A percentile compares a stretch with the other conserved stretches of the same genome.
Conservation (phyloP, 2,888 invertebrate species). For the Autographa gamma region DNA sequence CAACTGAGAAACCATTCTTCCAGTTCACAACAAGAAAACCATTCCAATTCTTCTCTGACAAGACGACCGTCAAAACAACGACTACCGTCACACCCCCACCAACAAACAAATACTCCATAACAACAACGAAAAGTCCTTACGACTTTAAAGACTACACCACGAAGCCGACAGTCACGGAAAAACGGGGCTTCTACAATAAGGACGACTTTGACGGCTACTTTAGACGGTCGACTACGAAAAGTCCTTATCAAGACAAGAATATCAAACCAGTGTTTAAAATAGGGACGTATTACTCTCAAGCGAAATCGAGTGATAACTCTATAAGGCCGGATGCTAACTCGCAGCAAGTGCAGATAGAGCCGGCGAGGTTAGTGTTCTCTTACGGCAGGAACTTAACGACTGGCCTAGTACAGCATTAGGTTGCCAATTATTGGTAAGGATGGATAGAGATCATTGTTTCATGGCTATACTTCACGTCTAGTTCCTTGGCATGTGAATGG, state of each 20-base stretch:
- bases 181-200: slow-evolving; percentile 79
- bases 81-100: slow-evolving; percentile 69
- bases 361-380: slow-evolving; percentile 79
- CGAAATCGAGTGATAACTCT: slow-evolving; percentile 83
- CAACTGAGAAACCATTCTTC: slow-evolving; percentile 67
- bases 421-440: slow-evolving; percentile 84
- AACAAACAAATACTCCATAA: slow-evolving; percentile 81
- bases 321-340: slow-evolving; percentile 86
- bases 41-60: slow-evolving; percentile 69
- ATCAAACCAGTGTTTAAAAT: slow-evolving; percentile 82
- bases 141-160: slow-evolving; percentile 85
- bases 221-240: slow-evolving; percentile 87
- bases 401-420: slow-evolving; percentile 74
- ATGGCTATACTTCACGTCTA: slow-evolving; percentile 62
- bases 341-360: slow-evolving; percentile 85
- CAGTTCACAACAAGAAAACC: slow-evolving; percentile 72
- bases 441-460: slow-evolving; percentile 61
- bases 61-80: slow-evolving; percentile 63
- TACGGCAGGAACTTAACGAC: slow-evolving; percentile 83
- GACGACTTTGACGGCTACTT: slow-evolving; percentile 79
- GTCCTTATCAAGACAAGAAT: slow-evolving; percentile 80
- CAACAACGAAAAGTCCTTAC: slow-evolving; percentile 89
- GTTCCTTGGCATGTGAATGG: slow-evolving; percentile 25
- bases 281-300: slow-evolving; percentile 83
- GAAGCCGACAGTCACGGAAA: slow-evolving; percentile 73